Evolutionary conservation across 1,140 invertebrate species (phyloP).

Genomic region (Cyrtorhinus lividipennis): DNA sequence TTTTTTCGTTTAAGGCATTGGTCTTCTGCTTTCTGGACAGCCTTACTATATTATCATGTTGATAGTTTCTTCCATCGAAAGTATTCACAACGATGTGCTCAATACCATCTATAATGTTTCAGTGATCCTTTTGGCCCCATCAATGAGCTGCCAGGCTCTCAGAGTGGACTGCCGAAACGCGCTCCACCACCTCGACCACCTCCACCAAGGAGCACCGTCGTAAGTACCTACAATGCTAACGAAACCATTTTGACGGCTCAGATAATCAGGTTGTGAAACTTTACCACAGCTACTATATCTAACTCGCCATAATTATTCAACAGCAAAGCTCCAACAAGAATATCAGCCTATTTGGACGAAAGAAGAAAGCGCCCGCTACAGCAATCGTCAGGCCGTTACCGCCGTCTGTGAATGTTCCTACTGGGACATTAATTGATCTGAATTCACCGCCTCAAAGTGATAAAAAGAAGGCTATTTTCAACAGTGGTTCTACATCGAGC

Average conservation of each 20-base stretch:
- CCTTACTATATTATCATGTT: no score
- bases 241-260: no score
- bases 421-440: slow-evolving; percentile 39
- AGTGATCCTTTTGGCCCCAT: slow-evolving; percentile 5
- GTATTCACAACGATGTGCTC: no score
- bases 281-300: no score
- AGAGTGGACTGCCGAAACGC: slow-evolving; percentile 28
- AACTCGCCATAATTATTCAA: no score
- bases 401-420: slow-evolving; percentile 17
- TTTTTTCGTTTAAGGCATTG: no score
- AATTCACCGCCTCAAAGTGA: slow-evolving; percentile 35
- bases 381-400: slow-evolving; percentile 21
- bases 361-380: slow-evolving; percentile 31
- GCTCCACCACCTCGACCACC: slow-evolving; percentile 38
- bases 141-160: background rate
- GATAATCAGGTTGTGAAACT: no score
- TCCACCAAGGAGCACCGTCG: slow-evolving; percentile 32
- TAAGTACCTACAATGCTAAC: no score
- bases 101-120: no score
- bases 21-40: no score
- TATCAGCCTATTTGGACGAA: slow-evolving; percentile 18
- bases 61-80: no score
- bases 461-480: background rate
- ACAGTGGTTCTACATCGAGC: background rate
- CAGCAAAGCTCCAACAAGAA: slow-evolving; percentile 16